Conservation (phyloP, 2,113 vertebrate genomes). For the Oncorhynchus nerka region DNA sequence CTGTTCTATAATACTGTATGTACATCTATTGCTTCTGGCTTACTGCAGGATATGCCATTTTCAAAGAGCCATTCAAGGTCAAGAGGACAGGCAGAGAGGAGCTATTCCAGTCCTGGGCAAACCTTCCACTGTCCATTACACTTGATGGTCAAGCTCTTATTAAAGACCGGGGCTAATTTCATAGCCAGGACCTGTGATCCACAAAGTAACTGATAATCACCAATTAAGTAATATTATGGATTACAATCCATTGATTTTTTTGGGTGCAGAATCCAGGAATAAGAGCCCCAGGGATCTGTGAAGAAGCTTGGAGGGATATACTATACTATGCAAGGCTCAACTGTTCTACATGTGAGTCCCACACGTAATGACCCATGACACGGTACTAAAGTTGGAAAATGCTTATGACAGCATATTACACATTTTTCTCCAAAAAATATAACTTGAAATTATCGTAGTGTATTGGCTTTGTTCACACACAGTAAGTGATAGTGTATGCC, state of each 20-base stretch:
- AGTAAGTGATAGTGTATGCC: slow-evolving; percentile 1
- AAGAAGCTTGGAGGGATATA: slow-evolving; percentile 27
- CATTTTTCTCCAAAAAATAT: not conserved
- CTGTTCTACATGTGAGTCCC: slow-evolving; percentile 5
- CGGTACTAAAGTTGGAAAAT: slow-evolving; percentile 12
- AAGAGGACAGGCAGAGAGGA: slow-evolving; percentile 52
- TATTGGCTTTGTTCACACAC: not conserved
- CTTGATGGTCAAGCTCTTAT: slow-evolving; percentile 62
- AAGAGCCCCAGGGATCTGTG: slow-evolving; percentile 18
- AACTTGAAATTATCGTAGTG: not conserved
- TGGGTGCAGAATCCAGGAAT: slow-evolving; percentile 33
- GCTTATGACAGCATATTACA: not conserved
- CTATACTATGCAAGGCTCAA: slow-evolving; percentile 14
- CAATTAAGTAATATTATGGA: slow-evolving; percentile 73
- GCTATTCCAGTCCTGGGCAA: slow-evolving; percentile 44
- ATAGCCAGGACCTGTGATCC: slow-evolving; percentile 69
- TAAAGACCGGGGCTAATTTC: slow-evolving; percentile 67
- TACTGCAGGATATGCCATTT: slow-evolving; percentile 64
- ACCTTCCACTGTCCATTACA: slow-evolving; percentile 59
- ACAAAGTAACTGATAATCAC: slow-evolving; percentile 67
- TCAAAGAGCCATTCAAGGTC: slow-evolving; percentile 75
- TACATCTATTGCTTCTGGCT: slow-evolving; percentile 59
- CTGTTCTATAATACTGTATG: not conserved
- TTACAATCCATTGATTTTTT: slow-evolving; percentile 69
- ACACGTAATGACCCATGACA: slow-evolving; percentile 14